Evolutionary conservation across 2,113 vertebrate species (phyloP).

Genomic region (Pelusios castaneus): DNA sequence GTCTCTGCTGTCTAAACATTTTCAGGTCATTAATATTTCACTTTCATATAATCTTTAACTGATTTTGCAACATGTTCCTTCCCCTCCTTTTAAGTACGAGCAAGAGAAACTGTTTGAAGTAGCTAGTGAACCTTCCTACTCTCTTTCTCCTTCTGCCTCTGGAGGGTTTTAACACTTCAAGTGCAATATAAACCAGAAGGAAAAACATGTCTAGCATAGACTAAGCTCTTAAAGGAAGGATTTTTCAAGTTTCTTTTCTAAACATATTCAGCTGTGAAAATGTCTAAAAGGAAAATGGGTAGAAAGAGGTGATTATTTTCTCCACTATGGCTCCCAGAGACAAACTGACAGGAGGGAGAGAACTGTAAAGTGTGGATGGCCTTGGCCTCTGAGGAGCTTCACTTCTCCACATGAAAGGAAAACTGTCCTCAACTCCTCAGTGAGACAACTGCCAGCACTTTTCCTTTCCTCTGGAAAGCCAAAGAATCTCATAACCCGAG

Average conservation of each 20-base stretch:
- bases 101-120: conserved; percentile 67
- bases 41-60: conserved; percentile 69
- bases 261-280: conserved; percentile 37
- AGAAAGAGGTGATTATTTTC: conserved; percentile 12
- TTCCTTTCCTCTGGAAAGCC: not conserved
- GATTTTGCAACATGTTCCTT: conserved; percentile 64
- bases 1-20: conserved; percentile 58
- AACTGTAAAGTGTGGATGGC: not conserved
- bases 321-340: not conserved
- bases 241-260: not conserved
- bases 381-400: not conserved
- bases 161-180: conserved; percentile 63
- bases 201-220: conserved; percentile 13
- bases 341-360: not conserved
- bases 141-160: conserved; percentile 23
- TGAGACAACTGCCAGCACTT: not conserved
- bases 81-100: conserved; percentile 53
- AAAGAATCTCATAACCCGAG: not conserved
- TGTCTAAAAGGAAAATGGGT: not conserved
- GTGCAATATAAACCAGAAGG: conserved; percentile 5
- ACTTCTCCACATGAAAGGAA: not conserved
- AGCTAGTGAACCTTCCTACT: conserved; percentile 52
- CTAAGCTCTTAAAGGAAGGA: not conserved
- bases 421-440: not conserved
- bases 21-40: conserved; percentile 74